phyloP scores from a whole-genome alignment of 2,888 invertebrate genomes.

The Callinectes sapidus region DNA sequence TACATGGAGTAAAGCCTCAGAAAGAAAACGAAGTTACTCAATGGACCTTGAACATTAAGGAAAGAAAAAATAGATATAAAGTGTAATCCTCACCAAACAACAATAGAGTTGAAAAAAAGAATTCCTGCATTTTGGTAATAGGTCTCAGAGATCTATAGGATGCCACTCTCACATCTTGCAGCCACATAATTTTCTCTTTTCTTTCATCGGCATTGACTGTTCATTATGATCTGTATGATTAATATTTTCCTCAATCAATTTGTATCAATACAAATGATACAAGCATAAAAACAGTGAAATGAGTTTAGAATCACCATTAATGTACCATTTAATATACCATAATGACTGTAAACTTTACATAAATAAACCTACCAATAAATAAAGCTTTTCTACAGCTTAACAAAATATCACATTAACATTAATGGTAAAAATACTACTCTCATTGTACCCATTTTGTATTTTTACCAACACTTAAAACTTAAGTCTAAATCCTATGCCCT shows the following conservation, averaged over 20 bases:
- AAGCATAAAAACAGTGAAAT: background rate
- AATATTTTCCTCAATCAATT: background rate
- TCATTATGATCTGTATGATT: background rate
- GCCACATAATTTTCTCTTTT: too few species aligned
- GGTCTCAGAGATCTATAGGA: too few species aligned
- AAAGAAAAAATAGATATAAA: too few species aligned
- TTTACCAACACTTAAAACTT: background rate
- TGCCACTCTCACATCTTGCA: too few species aligned
- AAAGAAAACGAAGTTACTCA: too few species aligned
- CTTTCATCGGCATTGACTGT: background rate
- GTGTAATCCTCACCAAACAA: too few species aligned
- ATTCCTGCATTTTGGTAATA: too few species aligned
- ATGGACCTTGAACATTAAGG: too few species aligned
- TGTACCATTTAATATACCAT: background rate
- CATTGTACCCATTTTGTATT: background rate
- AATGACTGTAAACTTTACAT: background rate
- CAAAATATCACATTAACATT: background rate
- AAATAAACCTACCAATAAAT: slow-evolving; percentile 13
- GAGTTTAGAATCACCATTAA: background rate
- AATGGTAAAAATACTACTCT: background rate
- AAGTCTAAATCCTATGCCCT: background rate
- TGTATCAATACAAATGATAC: background rate
- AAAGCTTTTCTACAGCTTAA: slow-evolving; percentile 9
- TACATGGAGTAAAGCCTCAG: too few species aligned
- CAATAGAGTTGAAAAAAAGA: too few species aligned